Evolutionary conservation across 37 sponge, comb jelly and placozoan genomes (phyloP).

Genomic region (Spongia lamella): DNA sequence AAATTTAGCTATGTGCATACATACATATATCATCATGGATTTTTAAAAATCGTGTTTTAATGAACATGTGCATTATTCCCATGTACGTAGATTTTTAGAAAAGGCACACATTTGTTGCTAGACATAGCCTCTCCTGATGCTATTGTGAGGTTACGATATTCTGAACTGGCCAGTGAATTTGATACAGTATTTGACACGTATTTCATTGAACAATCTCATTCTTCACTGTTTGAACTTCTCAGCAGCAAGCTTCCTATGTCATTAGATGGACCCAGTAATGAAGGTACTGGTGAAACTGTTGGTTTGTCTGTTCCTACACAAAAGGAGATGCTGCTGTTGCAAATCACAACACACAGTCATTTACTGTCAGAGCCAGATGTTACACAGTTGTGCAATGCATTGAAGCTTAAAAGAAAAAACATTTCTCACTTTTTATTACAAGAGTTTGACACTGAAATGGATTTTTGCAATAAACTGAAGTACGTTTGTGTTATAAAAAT

Average conservation of each 20-base stretch:
- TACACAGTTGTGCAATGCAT: conserved; percentile 6
- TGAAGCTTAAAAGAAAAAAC: not conserved
- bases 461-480: conserved; percentile 72
- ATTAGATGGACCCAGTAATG: too few species aligned
- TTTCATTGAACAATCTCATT: conserved; percentile 41
- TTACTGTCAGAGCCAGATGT: conserved; percentile 56
- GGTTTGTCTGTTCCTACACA: too few species aligned
- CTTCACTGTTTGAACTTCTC: conserved; percentile 39
- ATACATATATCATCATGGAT: too few species aligned
- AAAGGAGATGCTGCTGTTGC: conserved; percentile 7
- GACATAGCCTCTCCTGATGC: conserved; percentile 72
- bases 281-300: too few species aligned
- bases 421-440: conserved; percentile 50
- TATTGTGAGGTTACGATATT: conserved; percentile 37
- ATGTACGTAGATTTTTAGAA: conserved; percentile 26
- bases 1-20: too few species aligned
- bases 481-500: not conserved
- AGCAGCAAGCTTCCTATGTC: too few species aligned
- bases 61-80: too few species aligned
- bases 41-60: too few species aligned
- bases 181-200: conserved; percentile 19
- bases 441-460: conserved; percentile 81
- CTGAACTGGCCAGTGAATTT: conserved; percentile 18
- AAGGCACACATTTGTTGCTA: conserved; percentile 45
- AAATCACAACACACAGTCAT: conserved; percentile 84